A percentile compares a stretch with the other conserved stretches of the same genome.
Conservation (phyloP, 2,888 invertebrate genomes). For the Silvanus unidentatus region DNA sequence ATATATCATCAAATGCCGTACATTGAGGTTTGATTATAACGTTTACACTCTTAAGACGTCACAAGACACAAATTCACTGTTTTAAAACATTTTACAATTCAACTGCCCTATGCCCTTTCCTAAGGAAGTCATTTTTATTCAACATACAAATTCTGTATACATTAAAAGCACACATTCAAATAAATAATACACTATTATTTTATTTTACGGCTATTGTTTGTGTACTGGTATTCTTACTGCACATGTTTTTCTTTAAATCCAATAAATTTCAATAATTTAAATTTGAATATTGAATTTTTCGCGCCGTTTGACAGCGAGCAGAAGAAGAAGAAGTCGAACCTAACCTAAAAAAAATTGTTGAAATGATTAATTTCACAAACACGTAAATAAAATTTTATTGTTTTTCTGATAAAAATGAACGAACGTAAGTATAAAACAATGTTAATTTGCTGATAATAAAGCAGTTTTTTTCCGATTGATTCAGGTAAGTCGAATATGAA, state of each 20-base stretch:
- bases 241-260: too few species aligned
- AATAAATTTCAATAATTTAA: too few species aligned
- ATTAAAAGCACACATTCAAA: too few species aligned
- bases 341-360: not conserved
- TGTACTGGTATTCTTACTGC: too few species aligned
- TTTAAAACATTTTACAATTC: slow-evolving; percentile 2
- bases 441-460: not conserved
- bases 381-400: not conserved
- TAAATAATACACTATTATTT: too few species aligned
- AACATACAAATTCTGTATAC: not conserved
- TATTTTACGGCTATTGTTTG: too few species aligned
- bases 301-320: too few species aligned
- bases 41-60: not conserved
- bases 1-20: too few species aligned
- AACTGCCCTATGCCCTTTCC: slow-evolving; percentile 4
- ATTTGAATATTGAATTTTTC: too few species aligned
- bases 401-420: not conserved
- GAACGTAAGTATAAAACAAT: not conserved
- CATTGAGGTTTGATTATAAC: too few species aligned
- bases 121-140: slow-evolving; percentile 7
- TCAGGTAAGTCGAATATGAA: slow-evolving; percentile 48
- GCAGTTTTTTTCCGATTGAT: not conserved
- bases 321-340: not conserved
- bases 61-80: not conserved
- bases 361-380: not conserved